These are phyloP conservation scores for Epizoanthus ramosus DNA, from an alignment of 92 coral and sea anemone genomes.

Conservation along the genomic window DNA sequence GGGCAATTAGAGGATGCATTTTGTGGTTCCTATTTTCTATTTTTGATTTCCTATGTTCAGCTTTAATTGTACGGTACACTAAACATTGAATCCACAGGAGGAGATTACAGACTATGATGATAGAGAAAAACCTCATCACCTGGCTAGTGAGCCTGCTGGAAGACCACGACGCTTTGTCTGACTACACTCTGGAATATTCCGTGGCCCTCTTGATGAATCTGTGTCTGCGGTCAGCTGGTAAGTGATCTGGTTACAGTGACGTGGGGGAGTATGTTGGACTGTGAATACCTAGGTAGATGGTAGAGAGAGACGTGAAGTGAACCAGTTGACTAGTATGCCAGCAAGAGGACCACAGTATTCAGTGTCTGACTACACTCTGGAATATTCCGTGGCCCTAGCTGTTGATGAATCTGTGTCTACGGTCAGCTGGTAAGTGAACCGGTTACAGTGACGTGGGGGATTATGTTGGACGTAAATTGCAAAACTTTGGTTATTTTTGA, in stretches of 20 bases:
- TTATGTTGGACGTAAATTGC: neutral
- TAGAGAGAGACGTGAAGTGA: neutral
- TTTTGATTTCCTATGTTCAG: no score
- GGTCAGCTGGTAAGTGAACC: conserved; percentile 1
- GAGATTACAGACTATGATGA: conserved; percentile 87
- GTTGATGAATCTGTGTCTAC: no score
- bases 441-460: no score
- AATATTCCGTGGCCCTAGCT: no score
- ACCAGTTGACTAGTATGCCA: no score
- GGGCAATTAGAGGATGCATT: no score
- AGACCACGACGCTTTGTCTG: conserved; percentile 93
- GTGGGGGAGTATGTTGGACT: neutral
- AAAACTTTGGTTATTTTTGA: neutral
- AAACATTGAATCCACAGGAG: conserved; percentile 57
- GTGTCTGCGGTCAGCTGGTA: conserved; percentile 89
- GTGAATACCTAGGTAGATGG: no score
- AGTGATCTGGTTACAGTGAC: conserved; percentile 2
- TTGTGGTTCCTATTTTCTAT: no score
- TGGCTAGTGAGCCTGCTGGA: conserved; percentile 88
- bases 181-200: conserved; percentile 92
- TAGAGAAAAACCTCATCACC: conserved; percentile 81
- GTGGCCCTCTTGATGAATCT: conserved; percentile 97
- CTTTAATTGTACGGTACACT: neutral
- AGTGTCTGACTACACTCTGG: no score
- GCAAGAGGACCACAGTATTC: neutral